phyloP scores from a whole-genome alignment of 2,888 invertebrate species.

The Lithophane leautieri region DNA sequence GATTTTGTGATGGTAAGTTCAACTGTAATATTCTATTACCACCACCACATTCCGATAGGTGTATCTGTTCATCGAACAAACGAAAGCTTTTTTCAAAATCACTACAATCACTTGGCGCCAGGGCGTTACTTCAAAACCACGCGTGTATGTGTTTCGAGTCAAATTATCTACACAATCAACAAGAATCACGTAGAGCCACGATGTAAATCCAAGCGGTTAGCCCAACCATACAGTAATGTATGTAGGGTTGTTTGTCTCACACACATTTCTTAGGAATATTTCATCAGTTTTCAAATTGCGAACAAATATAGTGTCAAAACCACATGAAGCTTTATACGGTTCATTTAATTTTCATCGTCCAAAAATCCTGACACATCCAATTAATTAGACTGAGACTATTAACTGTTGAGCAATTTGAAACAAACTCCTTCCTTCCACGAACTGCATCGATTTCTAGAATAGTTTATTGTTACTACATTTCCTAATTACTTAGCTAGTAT shows the following conservation, averaged over 20 bases:
- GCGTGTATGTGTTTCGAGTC: conserved; percentile 52
- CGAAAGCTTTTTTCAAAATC: conserved; percentile 45
- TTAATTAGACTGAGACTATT: not conserved
- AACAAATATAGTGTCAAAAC: not conserved
- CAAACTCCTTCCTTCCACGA: not conserved
- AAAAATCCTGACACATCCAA: not conserved
- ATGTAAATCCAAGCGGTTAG: conserved; percentile 58
- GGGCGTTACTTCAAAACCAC: conserved; percentile 51
- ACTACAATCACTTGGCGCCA: conserved; percentile 61
- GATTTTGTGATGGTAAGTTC: not conserved
- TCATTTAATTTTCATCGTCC: not conserved
- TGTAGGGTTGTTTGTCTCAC: conserved; percentile 49
- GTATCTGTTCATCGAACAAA: not conserved
- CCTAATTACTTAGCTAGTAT: conserved; percentile 18
- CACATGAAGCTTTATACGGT: too few relatives aligned
- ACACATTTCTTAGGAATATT: not conserved
- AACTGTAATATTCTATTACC: not conserved
- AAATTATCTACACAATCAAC: conserved; percentile 68
- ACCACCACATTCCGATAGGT: not conserved
- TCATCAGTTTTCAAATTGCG: not conserved
- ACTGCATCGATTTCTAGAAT: not conserved
- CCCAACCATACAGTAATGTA: conserved; percentile 15
- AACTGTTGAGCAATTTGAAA: not conserved
- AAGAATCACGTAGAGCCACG: conserved; percentile 66
- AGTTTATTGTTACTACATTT: not conserved